Percentiles rank a stretch among this genome's conserved stretches.
Evolutionary conservation across 2,113 vertebrate genomes (phyloP).

Genomic region (Mesocricetus auratus): DNA sequence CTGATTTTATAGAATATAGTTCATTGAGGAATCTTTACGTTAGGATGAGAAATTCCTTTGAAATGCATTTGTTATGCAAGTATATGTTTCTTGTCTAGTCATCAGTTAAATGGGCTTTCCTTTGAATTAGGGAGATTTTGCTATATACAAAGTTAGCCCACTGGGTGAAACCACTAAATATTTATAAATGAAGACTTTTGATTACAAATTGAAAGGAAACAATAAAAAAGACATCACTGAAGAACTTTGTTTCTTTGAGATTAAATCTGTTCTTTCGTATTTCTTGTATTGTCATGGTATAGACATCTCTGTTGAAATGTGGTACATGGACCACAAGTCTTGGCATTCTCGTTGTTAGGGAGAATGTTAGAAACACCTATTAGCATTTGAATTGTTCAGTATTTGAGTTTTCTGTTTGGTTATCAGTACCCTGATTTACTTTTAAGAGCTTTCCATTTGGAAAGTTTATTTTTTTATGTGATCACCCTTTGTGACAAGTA

Average conservation of each 20-base stretch:
- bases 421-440: constrained; percentile 12
- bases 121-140: constrained; percentile 55
- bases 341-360: neutral
- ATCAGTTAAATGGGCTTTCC: constrained; percentile 33
- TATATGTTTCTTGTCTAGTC: neutral
- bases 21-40: constrained; percentile 44
- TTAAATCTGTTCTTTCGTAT: neutral
- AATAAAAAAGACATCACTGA: neutral
- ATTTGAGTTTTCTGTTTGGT: constrained; percentile 43
- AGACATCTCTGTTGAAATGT: neutral
- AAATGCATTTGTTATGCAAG: constrained; percentile 2
- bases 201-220: neutral
- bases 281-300: neutral
- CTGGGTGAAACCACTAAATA: constrained; percentile 25
- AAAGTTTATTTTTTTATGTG: constrained; percentile 7
- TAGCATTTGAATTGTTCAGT: neutral
- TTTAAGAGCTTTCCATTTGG: neutral
- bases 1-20: neutral
- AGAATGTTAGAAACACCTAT: constrained; percentile 25
- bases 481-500: constrained; percentile 19
- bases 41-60: constrained; percentile 55
- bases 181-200: constrained; percentile 49
- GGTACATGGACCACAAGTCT: neutral
- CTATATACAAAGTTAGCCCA: neutral
- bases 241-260: constrained; percentile 31